Evolutionary conservation across 2,888 invertebrate species (phyloP), one percentile per base, ranked within the genome.

Genomic region (Drosophila longiperda): DNA sequence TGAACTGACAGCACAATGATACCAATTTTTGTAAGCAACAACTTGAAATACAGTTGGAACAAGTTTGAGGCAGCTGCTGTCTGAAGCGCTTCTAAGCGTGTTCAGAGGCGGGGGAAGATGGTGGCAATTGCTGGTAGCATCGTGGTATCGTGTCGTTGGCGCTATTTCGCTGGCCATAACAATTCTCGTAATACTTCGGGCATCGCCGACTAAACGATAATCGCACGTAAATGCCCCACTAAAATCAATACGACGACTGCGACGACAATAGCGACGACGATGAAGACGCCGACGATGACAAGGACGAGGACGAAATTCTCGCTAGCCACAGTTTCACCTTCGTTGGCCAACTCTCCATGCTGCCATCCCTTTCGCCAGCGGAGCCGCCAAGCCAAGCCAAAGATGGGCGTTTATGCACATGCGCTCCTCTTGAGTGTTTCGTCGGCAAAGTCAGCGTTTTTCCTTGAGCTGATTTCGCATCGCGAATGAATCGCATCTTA

Each of bases 171-270:
- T 82, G 83, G 83, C 90, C 80, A 91, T 91, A 91, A 91, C 91
- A 89, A 91, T 91, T 91, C 91, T 90, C 90, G 86, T 91, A 91
- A 91, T 90, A 91, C 92, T 87, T 87, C 87, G 87, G 89, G 86
- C 85, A 87, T 89, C 89, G 88, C 91, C 87, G 91, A 91, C 92
- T 92, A 92, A 91, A 92, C 91, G 92, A 91, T 92, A 91, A 92
- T 92, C 89, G 91, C 90, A 89, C 91, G 88, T 92, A 92, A 92
- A 91, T 89, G 92, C 90, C 91, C 92, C 89, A 92, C 92, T 92
- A 92, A 92, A 92, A 92, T 92, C 92, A 92, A 92, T 92, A 92
- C 90, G 80, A 90, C 78, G 84, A 82, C 84, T 75, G 66, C 75
- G 75, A 67, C 74, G 73, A 78, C 75, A 66, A 75, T 68, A 69